Conservation (phyloP, 2,888 invertebrate genomes). For the Odontocolon sp. region DNA sequence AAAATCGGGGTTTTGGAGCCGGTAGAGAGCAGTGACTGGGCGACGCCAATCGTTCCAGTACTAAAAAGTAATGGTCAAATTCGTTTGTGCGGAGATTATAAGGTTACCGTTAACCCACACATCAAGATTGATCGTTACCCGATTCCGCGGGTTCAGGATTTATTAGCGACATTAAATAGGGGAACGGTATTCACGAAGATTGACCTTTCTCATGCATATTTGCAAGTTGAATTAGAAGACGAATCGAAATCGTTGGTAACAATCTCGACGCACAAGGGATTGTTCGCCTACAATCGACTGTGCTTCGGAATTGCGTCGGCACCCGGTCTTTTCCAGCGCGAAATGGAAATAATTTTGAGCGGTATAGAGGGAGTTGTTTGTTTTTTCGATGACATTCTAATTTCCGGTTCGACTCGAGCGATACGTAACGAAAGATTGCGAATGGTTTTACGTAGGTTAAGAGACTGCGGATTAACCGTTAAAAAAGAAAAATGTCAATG, state of each 20-base stretch:
- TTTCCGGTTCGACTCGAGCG: slow-evolving; percentile 58
- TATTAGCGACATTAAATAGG: too few relatives aligned
- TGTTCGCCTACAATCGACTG: slow-evolving; percentile 16
- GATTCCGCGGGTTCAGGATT: too few relatives aligned
- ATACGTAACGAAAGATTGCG: slow-evolving; percentile 54
- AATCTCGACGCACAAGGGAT: too few relatives aligned
- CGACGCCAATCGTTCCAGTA: too few relatives aligned
- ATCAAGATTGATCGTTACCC: too few relatives aligned
- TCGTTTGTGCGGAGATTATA: too few relatives aligned
- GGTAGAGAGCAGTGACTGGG: slow-evolving; percentile 63
- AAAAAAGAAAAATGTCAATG: slow-evolving; percentile 67
- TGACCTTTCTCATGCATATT: too few relatives aligned
- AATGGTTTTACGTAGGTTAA: slow-evolving; percentile 52
- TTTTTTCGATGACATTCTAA: slow-evolving; percentile 72
- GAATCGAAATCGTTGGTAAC: too few relatives aligned
- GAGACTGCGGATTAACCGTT: slow-evolving; percentile 62
- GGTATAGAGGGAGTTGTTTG: slow-evolving; percentile 66
- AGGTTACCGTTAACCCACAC: too few relatives aligned
- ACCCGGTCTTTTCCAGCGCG: slow-evolving; percentile 50
- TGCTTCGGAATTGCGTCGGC: slow-evolving; percentile 39
- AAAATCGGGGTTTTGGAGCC: slow-evolving; percentile 57
- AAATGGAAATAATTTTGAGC: slow-evolving; percentile 70
- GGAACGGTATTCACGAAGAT: too few relatives aligned
- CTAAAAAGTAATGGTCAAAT: too few relatives aligned
- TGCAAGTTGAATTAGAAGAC: too few relatives aligned